phyloP scores from a whole-genome alignment of 2,797 vertebrate genomes.

The Sparus aurata region DNA sequence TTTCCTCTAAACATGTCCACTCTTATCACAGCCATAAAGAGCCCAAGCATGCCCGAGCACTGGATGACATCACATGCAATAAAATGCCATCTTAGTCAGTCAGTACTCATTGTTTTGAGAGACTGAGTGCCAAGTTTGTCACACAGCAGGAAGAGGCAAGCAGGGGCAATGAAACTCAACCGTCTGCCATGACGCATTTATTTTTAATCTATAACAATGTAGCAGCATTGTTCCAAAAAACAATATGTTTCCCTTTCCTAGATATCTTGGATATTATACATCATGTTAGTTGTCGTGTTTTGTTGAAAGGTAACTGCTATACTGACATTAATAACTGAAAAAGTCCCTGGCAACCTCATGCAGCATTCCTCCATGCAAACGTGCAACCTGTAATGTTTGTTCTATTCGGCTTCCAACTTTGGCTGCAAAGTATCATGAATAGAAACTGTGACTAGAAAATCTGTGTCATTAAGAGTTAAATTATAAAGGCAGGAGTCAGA shows the following conservation, averaged over 20 bases:
- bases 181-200: conserved; percentile 37
- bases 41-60: conserved; percentile 20
- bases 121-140: conserved; percentile 62
- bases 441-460: conserved; percentile 19
- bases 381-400: conserved; percentile 36
- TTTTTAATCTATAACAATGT: conserved; percentile 28
- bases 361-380: conserved; percentile 42
- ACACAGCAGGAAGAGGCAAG: conserved; percentile 50
- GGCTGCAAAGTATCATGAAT: conserved; percentile 33
- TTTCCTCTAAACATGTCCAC: conserved; percentile 64
- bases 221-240: conserved; percentile 37
- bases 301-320: conserved; percentile 19
- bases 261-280: conserved; percentile 8
- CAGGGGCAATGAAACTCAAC: conserved; percentile 49
- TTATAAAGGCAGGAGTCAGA: conserved; percentile 47
- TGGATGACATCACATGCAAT: conserved; percentile 76
- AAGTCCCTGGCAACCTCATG: conserved; percentile 27
- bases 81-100: conserved; percentile 64
- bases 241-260: conserved; percentile 5
- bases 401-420: conserved; percentile 46
- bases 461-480: conserved; percentile 19
- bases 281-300: neutral
- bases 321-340: conserved; percentile 15
- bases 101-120: conserved; percentile 56
- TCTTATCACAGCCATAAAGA: conserved; percentile 61